phyloP scores from a whole-genome alignment of 1,140 invertebrate genomes.

The Drosophila arizonae region DNA sequence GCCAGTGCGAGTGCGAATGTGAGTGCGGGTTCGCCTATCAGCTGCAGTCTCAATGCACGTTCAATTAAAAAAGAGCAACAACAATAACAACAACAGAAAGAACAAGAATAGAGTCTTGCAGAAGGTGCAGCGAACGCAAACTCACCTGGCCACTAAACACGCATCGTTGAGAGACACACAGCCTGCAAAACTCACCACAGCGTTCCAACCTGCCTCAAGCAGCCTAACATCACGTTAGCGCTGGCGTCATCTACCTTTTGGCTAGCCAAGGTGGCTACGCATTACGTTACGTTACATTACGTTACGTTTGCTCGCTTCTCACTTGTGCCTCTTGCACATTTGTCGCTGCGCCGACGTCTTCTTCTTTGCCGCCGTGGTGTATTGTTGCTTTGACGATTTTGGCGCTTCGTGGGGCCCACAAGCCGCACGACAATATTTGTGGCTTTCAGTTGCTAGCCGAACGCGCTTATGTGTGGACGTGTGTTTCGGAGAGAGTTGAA shows the following conservation, averaged over 20 bases:
- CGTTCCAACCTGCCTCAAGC: conserved; percentile 66
- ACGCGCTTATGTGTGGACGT: conserved; percentile 62
- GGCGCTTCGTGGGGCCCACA: conserved; percentile 42
- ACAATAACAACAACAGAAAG: conserved; percentile 43
- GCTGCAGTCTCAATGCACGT: conserved; percentile 45
- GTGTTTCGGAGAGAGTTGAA: conserved; percentile 10
- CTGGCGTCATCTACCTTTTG: conserved; percentile 11
- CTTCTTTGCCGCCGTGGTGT: not conserved
- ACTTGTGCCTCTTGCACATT: conserved; percentile 30
- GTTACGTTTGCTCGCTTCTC: conserved; percentile 20
- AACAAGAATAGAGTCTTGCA: conserved; percentile 32
- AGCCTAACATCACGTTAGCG: conserved; percentile 38
- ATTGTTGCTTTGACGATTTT: conserved; percentile 36
- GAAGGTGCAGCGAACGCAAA: conserved; percentile 61
- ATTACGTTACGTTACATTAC: conserved; percentile 3
- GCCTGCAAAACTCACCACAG: conserved; percentile 47
- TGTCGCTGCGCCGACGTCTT: conserved; percentile 19
- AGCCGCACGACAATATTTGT: conserved; percentile 59
- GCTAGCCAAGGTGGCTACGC: conserved; percentile 5
- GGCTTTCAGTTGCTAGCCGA: conserved; percentile 64
- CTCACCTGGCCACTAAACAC: conserved; percentile 58
- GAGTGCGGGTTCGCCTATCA: conserved; percentile 46
- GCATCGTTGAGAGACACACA: conserved; percentile 13
- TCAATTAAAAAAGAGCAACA: conserved; percentile 57
- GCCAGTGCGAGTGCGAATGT: conserved; percentile 17